Percentiles rank a stretch among this genome's conserved stretches.
These are phyloP conservation scores for Phalloptychus januarius DNA, from an alignment of 2,797 vertebrate genomes.

Conservation along the genomic window DNA sequence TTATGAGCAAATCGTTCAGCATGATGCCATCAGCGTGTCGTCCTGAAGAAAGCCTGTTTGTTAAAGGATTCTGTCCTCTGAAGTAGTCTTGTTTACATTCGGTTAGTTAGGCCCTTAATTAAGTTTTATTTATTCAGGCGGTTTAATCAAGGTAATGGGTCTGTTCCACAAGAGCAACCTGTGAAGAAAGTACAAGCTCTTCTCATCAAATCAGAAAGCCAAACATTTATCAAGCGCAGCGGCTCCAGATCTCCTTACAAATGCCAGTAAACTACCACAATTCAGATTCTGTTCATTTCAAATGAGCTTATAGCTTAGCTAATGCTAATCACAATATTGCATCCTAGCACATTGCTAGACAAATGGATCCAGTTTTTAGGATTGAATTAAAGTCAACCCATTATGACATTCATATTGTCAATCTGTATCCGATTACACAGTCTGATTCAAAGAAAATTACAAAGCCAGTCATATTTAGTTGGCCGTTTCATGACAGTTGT, in stretches of 20 bases:
- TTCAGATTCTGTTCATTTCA: background rate
- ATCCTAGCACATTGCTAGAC: background rate
- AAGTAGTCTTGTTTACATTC: conserved; percentile 6
- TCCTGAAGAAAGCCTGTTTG: background rate
- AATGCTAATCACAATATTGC: background rate
- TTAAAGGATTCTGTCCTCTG: conserved; percentile 1
- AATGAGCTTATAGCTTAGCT: background rate
- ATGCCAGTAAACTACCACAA: no score
- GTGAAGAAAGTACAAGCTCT: background rate
- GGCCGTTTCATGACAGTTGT: background rate
- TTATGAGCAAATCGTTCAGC: background rate
- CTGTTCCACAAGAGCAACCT: conserved; percentile 2
- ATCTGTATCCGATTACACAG: background rate
- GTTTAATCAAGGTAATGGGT: conserved; percentile 13
- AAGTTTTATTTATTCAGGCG: conserved; percentile 17
- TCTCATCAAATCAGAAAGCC: conserved; percentile 8
- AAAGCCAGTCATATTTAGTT: background rate
- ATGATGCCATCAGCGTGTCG: background rate
- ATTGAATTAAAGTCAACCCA: background rate
- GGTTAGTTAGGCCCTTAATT: conserved; percentile 5
- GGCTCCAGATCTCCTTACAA: background rate
- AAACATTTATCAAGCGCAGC: background rate
- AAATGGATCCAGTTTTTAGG: background rate
- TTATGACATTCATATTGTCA: background rate
- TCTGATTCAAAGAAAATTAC: background rate